phyloP scores from a whole-genome alignment of 2,113 vertebrate genomes.

The Actinemys pallida region DNA sequence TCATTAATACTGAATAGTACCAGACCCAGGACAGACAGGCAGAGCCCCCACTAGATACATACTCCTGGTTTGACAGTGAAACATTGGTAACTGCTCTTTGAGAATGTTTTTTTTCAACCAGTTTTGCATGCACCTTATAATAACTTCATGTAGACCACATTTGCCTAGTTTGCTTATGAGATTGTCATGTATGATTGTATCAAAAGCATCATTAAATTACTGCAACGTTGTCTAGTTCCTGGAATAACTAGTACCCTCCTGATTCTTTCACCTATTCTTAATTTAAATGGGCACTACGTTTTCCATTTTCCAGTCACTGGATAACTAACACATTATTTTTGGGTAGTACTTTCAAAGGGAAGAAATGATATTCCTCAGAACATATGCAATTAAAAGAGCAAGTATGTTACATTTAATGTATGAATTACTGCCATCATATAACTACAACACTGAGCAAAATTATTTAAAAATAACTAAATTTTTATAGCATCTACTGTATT shows the following conservation, averaged over 20 bases:
- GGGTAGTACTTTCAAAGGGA: background rate
- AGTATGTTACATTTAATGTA: background rate
- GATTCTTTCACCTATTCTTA: background rate
- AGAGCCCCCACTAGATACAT: background rate
- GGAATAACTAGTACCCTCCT: background rate
- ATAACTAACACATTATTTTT: background rate
- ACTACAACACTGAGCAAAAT: background rate
- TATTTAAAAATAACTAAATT: background rate
- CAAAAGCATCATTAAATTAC: background rate
- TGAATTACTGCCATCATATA: background rate
- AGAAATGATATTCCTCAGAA: background rate
- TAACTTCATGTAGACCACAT: background rate
- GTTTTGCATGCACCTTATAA: background rate
- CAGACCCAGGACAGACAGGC: background rate
- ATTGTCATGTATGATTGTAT: background rate
- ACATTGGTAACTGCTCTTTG: background rate
- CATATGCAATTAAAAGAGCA: background rate
- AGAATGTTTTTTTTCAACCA: background rate
- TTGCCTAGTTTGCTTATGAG: background rate
- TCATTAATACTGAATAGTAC: background rate
- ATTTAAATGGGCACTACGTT: background rate
- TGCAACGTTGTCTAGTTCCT: background rate
- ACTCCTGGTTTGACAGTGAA: background rate
- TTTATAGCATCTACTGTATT: background rate
- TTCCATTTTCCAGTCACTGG: background rate